Conservation (phyloP, 2,888 invertebrate species). For the Aplocera efformata region DNA sequence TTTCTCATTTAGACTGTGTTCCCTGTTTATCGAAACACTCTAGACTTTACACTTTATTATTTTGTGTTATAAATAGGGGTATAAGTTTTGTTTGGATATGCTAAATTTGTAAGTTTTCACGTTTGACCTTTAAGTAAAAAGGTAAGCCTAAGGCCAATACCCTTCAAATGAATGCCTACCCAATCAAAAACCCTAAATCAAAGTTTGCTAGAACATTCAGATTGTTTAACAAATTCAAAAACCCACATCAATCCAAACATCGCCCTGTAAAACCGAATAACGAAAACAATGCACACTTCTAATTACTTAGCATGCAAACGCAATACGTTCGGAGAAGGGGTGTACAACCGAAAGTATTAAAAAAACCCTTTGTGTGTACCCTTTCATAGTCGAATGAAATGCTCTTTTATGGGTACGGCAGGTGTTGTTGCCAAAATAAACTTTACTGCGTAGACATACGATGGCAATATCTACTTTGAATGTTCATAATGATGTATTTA, state of each 20-base stretch:
- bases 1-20: conserved; percentile 1
- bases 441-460: conserved; percentile 10
- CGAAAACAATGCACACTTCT: conserved; percentile 12
- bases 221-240: conserved; percentile 24
- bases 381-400: conserved; percentile 61
- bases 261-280: conserved; percentile 25
- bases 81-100: conserved; percentile 25
- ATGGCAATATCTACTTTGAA: conserved; percentile 5
- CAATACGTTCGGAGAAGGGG: conserved; percentile 52
- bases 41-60: conserved; percentile 33
- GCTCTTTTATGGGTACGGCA: conserved; percentile 69
- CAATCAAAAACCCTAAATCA: background rate
- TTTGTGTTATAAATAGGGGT: conserved; percentile 36
- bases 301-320: conserved; percentile 50
- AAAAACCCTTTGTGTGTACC: conserved; percentile 72
- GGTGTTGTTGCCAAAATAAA: conserved; percentile 33
- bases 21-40: conserved; percentile 57
- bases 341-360: conserved; percentile 65
- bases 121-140: too few relatives aligned
- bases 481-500: conserved; percentile 33
- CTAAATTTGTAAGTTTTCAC: conserved; percentile 17
- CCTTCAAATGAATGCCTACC: too few relatives aligned
- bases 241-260: conserved; percentile 28
- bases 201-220: conserved; percentile 19
- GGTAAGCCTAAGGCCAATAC: background rate